Conservation (phyloP, 2,888 invertebrate species). For the Halictus ligatus region DNA sequence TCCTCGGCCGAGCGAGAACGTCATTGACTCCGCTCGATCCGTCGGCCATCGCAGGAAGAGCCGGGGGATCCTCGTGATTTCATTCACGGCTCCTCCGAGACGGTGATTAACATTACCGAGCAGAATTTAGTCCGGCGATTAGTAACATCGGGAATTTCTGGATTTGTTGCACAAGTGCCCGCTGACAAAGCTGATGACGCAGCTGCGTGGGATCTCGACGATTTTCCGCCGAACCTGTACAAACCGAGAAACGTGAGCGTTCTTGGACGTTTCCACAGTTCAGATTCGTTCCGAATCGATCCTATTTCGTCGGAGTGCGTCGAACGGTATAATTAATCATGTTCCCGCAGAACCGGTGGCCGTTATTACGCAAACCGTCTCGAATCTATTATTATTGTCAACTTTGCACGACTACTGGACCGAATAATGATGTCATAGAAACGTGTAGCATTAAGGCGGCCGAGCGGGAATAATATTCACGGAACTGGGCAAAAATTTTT, state of each 20-base stretch:
- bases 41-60: neutral
- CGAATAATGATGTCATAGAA: slow-evolving; percentile 43
- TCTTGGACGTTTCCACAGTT: neutral
- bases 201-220: neutral
- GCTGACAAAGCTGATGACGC: neutral
- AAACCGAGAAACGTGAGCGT: neutral
- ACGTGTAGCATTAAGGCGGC: slow-evolving; percentile 16
- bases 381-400: slow-evolving; percentile 47
- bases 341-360: slow-evolving; percentile 26
- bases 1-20: slow-evolving; percentile 22
- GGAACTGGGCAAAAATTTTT: slow-evolving; percentile 24
- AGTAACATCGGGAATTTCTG: neutral
- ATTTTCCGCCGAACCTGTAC: neutral
- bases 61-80: slow-evolving; percentile 20
- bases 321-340: slow-evolving; percentile 28
- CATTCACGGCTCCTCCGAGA: slow-evolving; percentile 14
- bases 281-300: slow-evolving; percentile 11
- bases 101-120: neutral
- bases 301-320: slow-evolving; percentile 6
- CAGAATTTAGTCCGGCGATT: neutral
- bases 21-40: slow-evolving; percentile 28
- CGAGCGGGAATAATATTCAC: neutral
- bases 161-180: neutral
- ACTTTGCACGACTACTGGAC: slow-evolving; percentile 18
- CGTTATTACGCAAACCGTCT: slow-evolving; percentile 32